Evolutionary conservation across 2,113 vertebrate species (phyloP).

Genomic region (Apaloderma vittatum): DNA sequence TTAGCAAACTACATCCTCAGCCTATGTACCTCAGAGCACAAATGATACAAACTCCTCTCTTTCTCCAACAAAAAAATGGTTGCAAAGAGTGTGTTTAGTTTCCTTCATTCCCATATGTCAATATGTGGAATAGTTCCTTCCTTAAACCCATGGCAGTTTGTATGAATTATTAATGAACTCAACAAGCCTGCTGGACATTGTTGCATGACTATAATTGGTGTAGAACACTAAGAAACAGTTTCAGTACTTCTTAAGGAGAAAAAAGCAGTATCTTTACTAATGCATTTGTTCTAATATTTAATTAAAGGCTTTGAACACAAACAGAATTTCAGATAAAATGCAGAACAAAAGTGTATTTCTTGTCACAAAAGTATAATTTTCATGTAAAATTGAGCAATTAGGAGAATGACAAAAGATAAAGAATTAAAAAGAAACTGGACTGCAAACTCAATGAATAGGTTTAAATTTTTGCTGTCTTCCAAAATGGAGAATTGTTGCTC

Average conservation of each 20-base stretch:
- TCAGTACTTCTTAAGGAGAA: neutral
- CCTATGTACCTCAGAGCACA: neutral
- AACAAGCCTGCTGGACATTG: neutral
- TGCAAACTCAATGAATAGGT: neutral
- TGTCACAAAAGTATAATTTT: constrained; percentile 15
- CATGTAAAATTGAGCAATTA: neutral
- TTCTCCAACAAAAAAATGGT: neutral
- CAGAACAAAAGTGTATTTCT: constrained; percentile 14
- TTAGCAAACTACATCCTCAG: neutral
- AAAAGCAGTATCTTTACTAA: neutral
- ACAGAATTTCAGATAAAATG: constrained; percentile 29
- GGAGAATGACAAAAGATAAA: constrained; percentile 17
- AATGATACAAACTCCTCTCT: neutral
- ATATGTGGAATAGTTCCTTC: neutral
- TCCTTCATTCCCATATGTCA: neutral
- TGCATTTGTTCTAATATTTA: neutral
- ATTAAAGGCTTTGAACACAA: constrained; percentile 42
- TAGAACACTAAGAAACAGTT: constrained; percentile 19
- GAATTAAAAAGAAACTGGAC: neutral
- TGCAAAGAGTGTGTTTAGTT: neutral
- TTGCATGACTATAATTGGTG: constrained; percentile 18
- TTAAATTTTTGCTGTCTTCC: constrained; percentile 11
- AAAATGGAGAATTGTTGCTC: neutral
- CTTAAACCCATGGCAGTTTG: neutral
- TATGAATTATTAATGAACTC: constrained; percentile 18